Evolutionary conservation across 1,140 invertebrate species (phyloP).

Genomic region (Lineus longissimus): DNA sequence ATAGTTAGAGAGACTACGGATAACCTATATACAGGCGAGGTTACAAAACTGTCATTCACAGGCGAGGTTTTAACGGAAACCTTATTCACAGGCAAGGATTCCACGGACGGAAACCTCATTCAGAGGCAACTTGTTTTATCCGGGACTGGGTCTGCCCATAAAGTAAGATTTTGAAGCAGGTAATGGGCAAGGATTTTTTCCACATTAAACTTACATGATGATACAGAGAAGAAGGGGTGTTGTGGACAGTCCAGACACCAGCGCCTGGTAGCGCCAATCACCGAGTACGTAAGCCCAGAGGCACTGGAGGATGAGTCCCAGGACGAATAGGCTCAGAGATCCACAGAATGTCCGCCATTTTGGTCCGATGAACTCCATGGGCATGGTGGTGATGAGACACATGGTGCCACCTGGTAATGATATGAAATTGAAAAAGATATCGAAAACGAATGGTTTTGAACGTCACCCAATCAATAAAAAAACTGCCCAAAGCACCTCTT

Average conservation of each 20-base stretch:
- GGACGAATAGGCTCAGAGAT: slow-evolving; percentile 65
- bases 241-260: slow-evolving; percentile 69
- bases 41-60: too few species aligned
- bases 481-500: too few species aligned
- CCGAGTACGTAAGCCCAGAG: slow-evolving; percentile 67
- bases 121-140: background rate
- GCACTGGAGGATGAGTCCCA: slow-evolving; percentile 69
- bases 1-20: too few species aligned
- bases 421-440: too few species aligned
- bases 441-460: too few species aligned
- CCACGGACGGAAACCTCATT: too few species aligned
- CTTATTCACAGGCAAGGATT: too few species aligned
- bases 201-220: background rate
- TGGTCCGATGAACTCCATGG: slow-evolving; percentile 73
- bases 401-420: slow-evolving; percentile 49
- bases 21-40: too few species aligned
- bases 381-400: slow-evolving; percentile 16
- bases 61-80: too few species aligned
- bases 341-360: slow-evolving; percentile 70
- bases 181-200: background rate
- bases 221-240: slow-evolving; percentile 34
- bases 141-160: background rate
- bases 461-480: too few species aligned
- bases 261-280: slow-evolving; percentile 70
- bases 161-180: background rate